Conservation (phyloP, 2,797 vertebrate species). For the Muscicapa comitata region DNA sequence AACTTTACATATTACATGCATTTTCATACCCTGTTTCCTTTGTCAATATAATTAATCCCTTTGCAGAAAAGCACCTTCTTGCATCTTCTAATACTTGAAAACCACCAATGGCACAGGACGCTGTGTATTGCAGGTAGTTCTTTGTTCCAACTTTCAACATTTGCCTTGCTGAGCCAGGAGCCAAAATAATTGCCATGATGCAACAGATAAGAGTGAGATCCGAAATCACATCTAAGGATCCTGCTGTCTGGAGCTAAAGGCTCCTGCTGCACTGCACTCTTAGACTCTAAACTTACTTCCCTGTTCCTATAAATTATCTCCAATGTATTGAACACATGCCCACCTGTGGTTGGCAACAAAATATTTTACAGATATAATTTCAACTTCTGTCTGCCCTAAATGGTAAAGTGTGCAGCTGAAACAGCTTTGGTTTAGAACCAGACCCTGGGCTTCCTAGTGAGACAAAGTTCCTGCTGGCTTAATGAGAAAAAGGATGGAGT, state of each 20-base stretch:
- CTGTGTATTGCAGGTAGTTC: background rate
- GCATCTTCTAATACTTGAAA: background rate
- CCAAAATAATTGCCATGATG: background rate
- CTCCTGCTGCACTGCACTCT: background rate
- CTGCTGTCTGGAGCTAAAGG: background rate
- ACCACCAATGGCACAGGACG: background rate
- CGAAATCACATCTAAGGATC: background rate
- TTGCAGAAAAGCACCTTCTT: background rate
- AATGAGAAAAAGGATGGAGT: background rate
- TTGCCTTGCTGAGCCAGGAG: background rate
- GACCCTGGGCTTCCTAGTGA: background rate
- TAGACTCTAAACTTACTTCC: background rate
- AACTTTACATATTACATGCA: slow-evolving; percentile 20
- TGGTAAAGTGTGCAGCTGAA: background rate
- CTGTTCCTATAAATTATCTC: background rate
- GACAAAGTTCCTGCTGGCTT: background rate
- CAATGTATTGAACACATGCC: background rate
- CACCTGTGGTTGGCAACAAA: background rate
- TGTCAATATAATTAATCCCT: background rate
- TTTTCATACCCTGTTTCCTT: slow-evolving; percentile 27
- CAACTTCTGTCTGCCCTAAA: background rate
- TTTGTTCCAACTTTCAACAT: background rate
- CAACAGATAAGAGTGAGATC: background rate
- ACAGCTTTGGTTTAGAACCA: background rate
- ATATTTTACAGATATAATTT: background rate